phyloP scores from a whole-genome alignment of 2,888 invertebrate genomes.

The Parascotia fuliginaria region DNA sequence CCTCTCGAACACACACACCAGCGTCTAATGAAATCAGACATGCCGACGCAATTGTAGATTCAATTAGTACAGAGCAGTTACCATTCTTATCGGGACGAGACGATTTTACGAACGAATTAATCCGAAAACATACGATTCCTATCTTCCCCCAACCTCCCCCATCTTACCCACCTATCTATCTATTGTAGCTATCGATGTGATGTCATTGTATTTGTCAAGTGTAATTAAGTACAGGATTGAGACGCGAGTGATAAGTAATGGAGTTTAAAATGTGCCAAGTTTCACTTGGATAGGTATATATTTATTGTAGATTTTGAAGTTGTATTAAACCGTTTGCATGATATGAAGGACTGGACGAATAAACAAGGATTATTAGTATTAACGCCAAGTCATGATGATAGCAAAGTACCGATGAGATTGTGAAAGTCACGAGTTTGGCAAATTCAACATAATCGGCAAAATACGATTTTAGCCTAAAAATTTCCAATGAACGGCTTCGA shows the following conservation, averaged over 20 bases:
- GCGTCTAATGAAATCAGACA: conserved; percentile 81
- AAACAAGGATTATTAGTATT: conserved; percentile 32
- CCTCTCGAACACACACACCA: conserved; percentile 57
- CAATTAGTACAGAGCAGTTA: conserved; percentile 83
- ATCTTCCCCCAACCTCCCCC: conserved; percentile 72
- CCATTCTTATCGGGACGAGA: conserved; percentile 84
- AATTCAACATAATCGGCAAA: too few species aligned
- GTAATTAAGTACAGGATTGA: conserved; percentile 80
- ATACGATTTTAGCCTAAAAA: too few species aligned
- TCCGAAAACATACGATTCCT: conserved; percentile 85
- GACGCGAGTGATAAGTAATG: conserved; percentile 56
- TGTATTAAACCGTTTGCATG: conserved; percentile 17
- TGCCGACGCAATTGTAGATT: conserved; percentile 83
- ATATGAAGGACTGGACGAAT: conserved; percentile 29
- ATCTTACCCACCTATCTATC: conserved; percentile 52
- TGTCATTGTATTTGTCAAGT: conserved; percentile 78
- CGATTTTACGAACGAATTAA: conserved; percentile 86
- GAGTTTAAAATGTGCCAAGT: conserved; percentile 52
- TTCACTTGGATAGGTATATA: conserved; percentile 39
- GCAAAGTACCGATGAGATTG: too few species aligned
- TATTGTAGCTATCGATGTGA: conserved; percentile 68
- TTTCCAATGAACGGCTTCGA: too few species aligned
- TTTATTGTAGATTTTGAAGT: conserved; percentile 43
- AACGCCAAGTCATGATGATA: too few species aligned
- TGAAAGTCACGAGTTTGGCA: too few species aligned